Percentiles rank a stretch among this genome's conserved stretches.
phyloP scores from a whole-genome alignment of 1,140 invertebrate genomes.

The Procambarus clarkii region DNA sequence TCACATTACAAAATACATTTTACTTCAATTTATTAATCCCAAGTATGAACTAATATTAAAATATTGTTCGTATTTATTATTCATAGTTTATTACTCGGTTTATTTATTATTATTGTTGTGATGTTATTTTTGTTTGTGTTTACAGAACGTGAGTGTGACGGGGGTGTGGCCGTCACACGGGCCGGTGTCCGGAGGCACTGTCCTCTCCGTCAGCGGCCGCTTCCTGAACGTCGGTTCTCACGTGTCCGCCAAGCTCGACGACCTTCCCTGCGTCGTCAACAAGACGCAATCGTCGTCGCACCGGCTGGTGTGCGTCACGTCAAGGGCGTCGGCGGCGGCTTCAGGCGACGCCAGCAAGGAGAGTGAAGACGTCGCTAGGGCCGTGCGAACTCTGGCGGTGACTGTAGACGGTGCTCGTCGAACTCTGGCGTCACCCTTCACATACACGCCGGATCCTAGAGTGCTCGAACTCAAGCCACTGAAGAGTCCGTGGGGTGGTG shows the following conservation, averaged over 20 bases:
- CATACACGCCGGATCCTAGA: constrained; percentile 94
- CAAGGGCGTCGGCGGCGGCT: constrained; percentile 80
- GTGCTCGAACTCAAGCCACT: constrained; percentile 94
- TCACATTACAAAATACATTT: no score
- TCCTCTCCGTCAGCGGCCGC: constrained; percentile 91
- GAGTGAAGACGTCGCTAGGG: constrained; percentile 51
- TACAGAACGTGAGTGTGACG: constrained; percentile 84
- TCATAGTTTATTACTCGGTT: no score
- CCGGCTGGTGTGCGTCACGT: constrained; percentile 90
- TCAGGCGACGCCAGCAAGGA: constrained; percentile 72
- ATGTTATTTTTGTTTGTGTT: constrained; percentile 52
- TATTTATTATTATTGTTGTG: no score
- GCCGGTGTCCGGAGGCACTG: constrained; percentile 95
- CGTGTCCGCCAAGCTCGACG: constrained; percentile 91
- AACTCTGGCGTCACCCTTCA: constrained; percentile 85
- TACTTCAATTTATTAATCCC: no score
- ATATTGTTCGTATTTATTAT: no score
- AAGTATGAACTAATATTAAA: no score
- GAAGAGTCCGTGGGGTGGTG: constrained; percentile 92
- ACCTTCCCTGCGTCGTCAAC: constrained; percentile 91
- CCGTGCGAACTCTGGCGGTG: constrained; percentile 83
- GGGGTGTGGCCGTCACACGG: constrained; percentile 90
- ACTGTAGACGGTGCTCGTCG: constrained; percentile 90
- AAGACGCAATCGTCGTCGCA: constrained; percentile 91
- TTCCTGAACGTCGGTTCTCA: constrained; percentile 95